Base-by-base conservation (phyloP, 2,797 vertebrate species). In the Crotalus adamanteus region DNA sequence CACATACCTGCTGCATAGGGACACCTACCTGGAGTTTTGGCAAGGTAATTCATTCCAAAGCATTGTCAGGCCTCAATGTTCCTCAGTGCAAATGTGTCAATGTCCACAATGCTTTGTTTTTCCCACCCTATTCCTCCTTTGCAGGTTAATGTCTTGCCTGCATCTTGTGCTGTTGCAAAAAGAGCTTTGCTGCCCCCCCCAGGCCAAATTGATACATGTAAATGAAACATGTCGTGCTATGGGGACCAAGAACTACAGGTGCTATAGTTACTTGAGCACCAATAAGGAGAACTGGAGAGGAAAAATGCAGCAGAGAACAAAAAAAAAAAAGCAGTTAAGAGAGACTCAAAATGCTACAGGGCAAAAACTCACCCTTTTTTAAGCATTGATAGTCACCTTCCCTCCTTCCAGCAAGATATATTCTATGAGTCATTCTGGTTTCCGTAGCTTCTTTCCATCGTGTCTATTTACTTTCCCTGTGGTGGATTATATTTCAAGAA, bases 21-120 rank as follows among this genome's bases (percentile, higher is more conserved):
- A 97, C 94, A 96, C 97, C 93, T 96, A 95, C 96, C 93, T 97
- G 96, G 97, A 97, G 91, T 97, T 96, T 92, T 97, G 97, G 97
- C 97, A 97, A 97, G 97, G 97, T 97, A 97, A 95, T 65, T 61
- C 65, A 65, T 25, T 55, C 56, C 78, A n/a, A 25, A 12, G 6
- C 42, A 69, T 42, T 9, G 22, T 55, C 22, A 47, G 4, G 14
- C 42, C 14, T 60, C n/a, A 37, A 31, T 5, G 51, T 51, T 18
- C 18, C 53, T 47, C 73, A n/a, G n/a, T 55, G 31, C n/a, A 31
- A n/a, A 78, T 31, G 83, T 59, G 11, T 37, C 88, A 59, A 14
- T 14, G 26, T 89, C 4, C 13, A 42, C 7, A 3, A 14, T 14
- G 25, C 37, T 31, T 56, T 11, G n/a, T 90, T 59, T 61, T 28